Percentiles rank a stretch among this genome's conserved stretches.
Evolutionary conservation across 2,797 vertebrate genomes (phyloP).

Genomic region (Anabas testudineus): DNA sequence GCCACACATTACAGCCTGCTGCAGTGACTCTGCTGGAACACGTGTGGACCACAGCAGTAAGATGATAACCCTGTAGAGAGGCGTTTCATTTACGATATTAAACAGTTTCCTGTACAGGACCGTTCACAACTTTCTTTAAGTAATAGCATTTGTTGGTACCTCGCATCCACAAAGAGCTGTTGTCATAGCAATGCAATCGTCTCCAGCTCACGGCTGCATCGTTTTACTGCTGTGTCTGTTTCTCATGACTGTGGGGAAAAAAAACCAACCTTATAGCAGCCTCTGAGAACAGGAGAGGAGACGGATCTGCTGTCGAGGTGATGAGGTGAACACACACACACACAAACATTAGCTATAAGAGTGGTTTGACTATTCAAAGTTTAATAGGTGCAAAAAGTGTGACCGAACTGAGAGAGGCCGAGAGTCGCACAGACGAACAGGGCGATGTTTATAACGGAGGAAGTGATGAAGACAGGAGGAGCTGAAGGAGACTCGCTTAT

Average conservation of each 20-base stretch:
- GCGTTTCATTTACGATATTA: slow-evolving; percentile 12
- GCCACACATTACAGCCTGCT: background rate
- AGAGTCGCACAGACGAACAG: slow-evolving; percentile 24
- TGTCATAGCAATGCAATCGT: slow-evolving; percentile 48
- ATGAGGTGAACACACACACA: background rate
- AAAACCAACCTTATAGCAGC: background rate
- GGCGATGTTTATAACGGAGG: slow-evolving; percentile 49
- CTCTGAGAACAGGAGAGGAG: background rate
- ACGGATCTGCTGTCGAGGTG: background rate
- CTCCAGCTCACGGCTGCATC: slow-evolving; percentile 9
- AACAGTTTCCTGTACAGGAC: slow-evolving; percentile 6
- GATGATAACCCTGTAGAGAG: background rate
- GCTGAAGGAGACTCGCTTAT: slow-evolving; percentile 13
- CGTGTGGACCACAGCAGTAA: background rate
- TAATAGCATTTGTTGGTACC: slow-evolving; percentile 28
- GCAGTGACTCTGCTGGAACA: background rate
- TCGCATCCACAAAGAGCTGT: slow-evolving; percentile 28
- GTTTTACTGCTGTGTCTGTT: slow-evolving; percentile 10
- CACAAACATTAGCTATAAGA: too few relatives aligned
- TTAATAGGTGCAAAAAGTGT: too few relatives aligned
- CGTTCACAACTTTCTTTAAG: slow-evolving; percentile 20
- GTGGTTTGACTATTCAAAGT: too few relatives aligned
- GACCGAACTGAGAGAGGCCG: background rate
- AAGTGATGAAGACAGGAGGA: slow-evolving; percentile 32
- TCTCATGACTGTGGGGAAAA: background rate